Evolutionary conservation across 2,888 invertebrate species (phyloP).

Genomic region (Leucoma salicis): DNA sequence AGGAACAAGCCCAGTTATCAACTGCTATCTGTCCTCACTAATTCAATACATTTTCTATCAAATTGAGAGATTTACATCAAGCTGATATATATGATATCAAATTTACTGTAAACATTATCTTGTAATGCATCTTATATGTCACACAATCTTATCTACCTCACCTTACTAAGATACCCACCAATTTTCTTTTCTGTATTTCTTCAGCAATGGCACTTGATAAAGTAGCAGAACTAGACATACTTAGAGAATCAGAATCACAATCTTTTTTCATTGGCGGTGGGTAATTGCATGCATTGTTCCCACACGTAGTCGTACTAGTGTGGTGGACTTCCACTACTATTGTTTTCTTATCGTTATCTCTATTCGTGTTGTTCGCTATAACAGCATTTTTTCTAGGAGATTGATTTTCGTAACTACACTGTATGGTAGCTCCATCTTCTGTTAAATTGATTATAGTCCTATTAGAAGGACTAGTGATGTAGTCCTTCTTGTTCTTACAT

Average conservation of each 20-base stretch:
- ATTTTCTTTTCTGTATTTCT: slow-evolving; percentile 69
- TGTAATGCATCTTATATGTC: slow-evolving; percentile 5
- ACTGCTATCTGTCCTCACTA: neutral
- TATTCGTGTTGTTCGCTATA: slow-evolving; percentile 53
- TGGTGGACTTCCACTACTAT: slow-evolving; percentile 90
- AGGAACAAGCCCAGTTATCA: too few species aligned
- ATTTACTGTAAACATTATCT: slow-evolving; percentile 8
- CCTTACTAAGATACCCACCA: slow-evolving; percentile 46
- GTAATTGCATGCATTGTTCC: slow-evolving; percentile 54
- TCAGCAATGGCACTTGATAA: slow-evolving; percentile 78
- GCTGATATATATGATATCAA: slow-evolving; percentile 5
- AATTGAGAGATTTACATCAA: neutral
- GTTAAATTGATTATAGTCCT: slow-evolving; percentile 88
- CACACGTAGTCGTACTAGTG: slow-evolving; percentile 54
- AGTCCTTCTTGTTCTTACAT: slow-evolving; percentile 57
- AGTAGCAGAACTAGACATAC: slow-evolving; percentile 65
- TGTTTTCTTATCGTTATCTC: slow-evolving; percentile 81
- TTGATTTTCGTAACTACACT: slow-evolving; percentile 82
- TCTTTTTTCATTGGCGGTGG: slow-evolving; percentile 58
- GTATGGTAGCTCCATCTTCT: slow-evolving; percentile 87
- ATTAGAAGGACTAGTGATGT: slow-evolving; percentile 77
- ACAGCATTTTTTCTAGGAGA: slow-evolving; percentile 66
- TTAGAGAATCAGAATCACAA: slow-evolving; percentile 52
- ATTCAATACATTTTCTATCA: neutral
- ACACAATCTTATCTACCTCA: neutral